These are phyloP conservation scores for Cervus canadensis DNA, from an alignment of 2,113 vertebrate species.

Conservation along the genomic window DNA sequence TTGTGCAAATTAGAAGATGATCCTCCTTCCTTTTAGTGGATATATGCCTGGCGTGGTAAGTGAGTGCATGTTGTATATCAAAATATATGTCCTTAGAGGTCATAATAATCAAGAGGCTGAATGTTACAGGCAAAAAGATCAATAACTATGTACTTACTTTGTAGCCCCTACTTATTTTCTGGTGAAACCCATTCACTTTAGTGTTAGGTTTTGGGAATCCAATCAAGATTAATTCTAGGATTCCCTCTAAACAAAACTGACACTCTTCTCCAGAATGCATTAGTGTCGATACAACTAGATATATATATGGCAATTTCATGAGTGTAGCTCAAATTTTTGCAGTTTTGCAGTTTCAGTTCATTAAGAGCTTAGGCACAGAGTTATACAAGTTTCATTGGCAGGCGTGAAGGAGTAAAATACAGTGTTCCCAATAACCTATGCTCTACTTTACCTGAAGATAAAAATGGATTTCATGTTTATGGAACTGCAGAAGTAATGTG, in stretches of 20 bases:
- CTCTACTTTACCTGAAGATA: background rate
- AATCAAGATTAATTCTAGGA: background rate
- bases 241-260: background rate
- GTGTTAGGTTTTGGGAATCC: background rate
- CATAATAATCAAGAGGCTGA: background rate
- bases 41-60: background rate
- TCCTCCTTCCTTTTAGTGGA: background rate
- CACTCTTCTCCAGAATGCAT: background rate
- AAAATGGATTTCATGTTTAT: conserved; percentile 13
- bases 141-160: background rate
- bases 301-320: background rate
- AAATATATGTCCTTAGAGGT: background rate
- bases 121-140: background rate
- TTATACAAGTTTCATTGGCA: background rate
- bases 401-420: background rate
- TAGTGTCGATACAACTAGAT: background rate
- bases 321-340: background rate
- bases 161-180: background rate
- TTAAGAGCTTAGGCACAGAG: background rate
- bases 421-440: background rate
- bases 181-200: background rate
- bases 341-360: background rate
- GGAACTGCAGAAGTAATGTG: conserved; percentile 17
- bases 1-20: background rate
- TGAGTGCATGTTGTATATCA: background rate